These are phyloP conservation scores for Ichneumon xanthorius DNA, from an alignment of 2,888 invertebrate species.

Conservation along the genomic window DNA sequence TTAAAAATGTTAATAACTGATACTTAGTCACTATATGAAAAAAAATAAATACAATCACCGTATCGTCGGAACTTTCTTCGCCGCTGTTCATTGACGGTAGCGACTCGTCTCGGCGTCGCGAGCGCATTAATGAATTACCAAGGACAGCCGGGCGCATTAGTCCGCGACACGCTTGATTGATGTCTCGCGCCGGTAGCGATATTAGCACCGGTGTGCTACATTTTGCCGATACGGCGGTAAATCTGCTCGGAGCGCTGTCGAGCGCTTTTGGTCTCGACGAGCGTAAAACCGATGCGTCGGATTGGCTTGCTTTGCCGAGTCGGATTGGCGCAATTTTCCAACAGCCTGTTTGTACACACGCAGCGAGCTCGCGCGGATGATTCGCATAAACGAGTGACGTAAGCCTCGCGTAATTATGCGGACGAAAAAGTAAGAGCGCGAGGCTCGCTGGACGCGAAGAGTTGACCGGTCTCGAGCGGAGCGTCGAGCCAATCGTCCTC, in stretches of 20 bases:
- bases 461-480: conserved; percentile 40
- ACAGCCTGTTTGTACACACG: conserved; percentile 13
- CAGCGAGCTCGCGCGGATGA: conserved; percentile 39
- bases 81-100: conserved; percentile 44
- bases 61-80: conserved; percentile 18
- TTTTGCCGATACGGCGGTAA: background rate
- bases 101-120: conserved; percentile 53
- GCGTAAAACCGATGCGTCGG: background rate
- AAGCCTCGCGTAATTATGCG: conserved; percentile 58
- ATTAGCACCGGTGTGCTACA: background rate
- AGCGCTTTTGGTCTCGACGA: conserved; percentile 17
- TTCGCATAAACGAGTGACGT: conserved; percentile 56
- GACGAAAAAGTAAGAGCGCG: conserved; percentile 47
- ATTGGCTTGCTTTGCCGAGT: background rate
- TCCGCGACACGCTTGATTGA: conserved; percentile 31
- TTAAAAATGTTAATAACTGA: no score
- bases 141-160: conserved; percentile 43
- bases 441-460: conserved; percentile 33
- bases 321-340: conserved; percentile 24
- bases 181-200: background rate
- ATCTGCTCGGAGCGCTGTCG: background rate
- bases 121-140: conserved; percentile 60
- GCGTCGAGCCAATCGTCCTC: conserved; percentile 12
- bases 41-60: background rate
- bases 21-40: background rate